Evolutionary conservation across 2,888 invertebrate species (phyloP).

Genomic region (Chrysotoxum bicinctum): DNA sequence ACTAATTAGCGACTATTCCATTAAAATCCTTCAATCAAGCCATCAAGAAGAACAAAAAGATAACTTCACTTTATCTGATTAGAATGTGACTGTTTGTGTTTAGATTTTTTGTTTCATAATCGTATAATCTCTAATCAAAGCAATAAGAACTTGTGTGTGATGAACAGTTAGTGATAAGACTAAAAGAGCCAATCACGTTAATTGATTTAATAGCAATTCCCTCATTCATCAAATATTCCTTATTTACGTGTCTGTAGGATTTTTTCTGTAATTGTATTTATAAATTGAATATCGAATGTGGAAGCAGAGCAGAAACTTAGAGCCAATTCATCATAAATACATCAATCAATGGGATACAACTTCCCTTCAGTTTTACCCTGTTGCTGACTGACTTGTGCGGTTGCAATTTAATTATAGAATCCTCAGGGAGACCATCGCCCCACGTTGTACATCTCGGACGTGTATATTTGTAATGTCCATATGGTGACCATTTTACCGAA

Average conservation of each 20-base stretch:
- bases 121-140: not conserved
- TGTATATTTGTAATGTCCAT: too few relatives aligned
- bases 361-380: too few relatives aligned
- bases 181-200: constrained; percentile 61
- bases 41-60: constrained; percentile 21
- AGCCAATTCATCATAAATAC: constrained; percentile 10
- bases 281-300: not conserved
- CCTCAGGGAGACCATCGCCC: too few relatives aligned
- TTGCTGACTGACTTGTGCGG: too few relatives aligned
- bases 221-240: constrained; percentile 56
- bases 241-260: not conserved
- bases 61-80: constrained; percentile 24
- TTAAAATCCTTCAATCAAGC: constrained; percentile 23
- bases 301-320: not conserved
- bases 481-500: too few relatives aligned
- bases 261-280: not conserved
- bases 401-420: too few relatives aligned
- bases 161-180: constrained; percentile 10
- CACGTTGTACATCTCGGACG: too few relatives aligned
- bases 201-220: constrained; percentile 59
- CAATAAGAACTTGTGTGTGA: not conserved
- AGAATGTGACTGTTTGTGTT: not conserved
- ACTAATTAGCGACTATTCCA: constrained; percentile 38
- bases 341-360: constrained; percentile 24
- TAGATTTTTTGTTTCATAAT: not conserved